phyloP scores from a whole-genome alignment of 2,113 vertebrate species.

The Prinia subflava region DNA sequence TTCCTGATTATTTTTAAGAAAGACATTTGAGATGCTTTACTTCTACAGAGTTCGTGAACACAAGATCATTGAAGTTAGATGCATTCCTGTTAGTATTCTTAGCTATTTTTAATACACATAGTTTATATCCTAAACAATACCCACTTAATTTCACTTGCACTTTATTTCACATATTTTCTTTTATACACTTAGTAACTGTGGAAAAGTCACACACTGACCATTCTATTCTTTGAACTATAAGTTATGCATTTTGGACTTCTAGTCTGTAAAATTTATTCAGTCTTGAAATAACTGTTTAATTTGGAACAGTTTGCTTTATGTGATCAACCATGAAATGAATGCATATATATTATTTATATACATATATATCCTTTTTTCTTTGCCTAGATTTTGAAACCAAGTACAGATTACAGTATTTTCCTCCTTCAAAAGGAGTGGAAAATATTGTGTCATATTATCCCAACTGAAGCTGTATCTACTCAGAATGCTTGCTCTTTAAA shows the following conservation, averaged over 20 bases:
- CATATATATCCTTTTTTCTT: neutral
- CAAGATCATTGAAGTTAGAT: neutral
- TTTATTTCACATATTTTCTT: neutral
- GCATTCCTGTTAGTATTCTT: neutral
- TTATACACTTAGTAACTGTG: neutral
- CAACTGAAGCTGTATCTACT: neutral
- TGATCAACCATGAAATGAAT: neutral
- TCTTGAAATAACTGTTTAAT: constrained; percentile 2
- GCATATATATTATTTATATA: neutral
- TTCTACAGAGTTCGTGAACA: neutral
- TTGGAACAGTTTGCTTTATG: neutral
- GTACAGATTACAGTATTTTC: neutral
- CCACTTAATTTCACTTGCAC: neutral
- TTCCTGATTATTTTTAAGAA: neutral
- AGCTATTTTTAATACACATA: neutral
- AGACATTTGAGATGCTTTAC: neutral
- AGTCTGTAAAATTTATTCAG: neutral
- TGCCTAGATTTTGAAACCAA: neutral
- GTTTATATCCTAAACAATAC: neutral
- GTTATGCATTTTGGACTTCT: neutral
- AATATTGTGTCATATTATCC: neutral
- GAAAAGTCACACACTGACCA: neutral
- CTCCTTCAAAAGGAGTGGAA: neutral
- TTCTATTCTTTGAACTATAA: neutral
- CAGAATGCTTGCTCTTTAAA: neutral